Evolutionary conservation across 2,888 invertebrate species (phyloP).

Genomic region (Tortricodes alternella): DNA sequence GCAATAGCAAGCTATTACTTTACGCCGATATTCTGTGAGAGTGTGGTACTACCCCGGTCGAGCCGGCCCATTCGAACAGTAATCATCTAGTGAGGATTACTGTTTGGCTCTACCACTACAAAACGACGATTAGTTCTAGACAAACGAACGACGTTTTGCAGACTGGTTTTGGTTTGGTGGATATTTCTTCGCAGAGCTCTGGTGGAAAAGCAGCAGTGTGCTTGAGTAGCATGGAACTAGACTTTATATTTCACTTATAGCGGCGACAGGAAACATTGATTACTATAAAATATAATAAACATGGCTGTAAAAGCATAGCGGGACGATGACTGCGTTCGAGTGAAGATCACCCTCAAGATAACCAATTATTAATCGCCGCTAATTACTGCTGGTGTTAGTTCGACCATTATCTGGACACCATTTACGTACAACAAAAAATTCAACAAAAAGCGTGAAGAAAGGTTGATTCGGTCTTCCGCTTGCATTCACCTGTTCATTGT

Average conservation of each 20-base stretch:
- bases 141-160: too few relatives aligned
- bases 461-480: constrained; percentile 63
- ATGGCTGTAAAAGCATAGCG: constrained; percentile 30
- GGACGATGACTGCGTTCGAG: constrained; percentile 66
- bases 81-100: too few relatives aligned
- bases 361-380: constrained; percentile 80
- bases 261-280: constrained; percentile 1
- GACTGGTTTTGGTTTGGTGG: too few relatives aligned
- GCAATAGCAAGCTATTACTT: too few relatives aligned
- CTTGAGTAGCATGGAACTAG: background rate
- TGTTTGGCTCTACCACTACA: too few relatives aligned
- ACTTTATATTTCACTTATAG: constrained; percentile 16
- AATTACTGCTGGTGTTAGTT: constrained; percentile 83
- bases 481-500: constrained; percentile 76
- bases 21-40: too few relatives aligned
- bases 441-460: constrained; percentile 78
- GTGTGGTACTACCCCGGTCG: too few relatives aligned
- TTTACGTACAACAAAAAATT: constrained; percentile 68
- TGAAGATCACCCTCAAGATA: constrained; percentile 82
- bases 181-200: too few relatives aligned
- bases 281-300: constrained; percentile 11
- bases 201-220: too few relatives aligned
- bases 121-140: too few relatives aligned
- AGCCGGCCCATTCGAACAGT: too few relatives aligned
- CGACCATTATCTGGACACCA: constrained; percentile 80